Evolutionary conservation across 2,113 vertebrate species (phyloP), one percentile per base, ranked within the genome.

Genomic region (Anarhynchus alexandrinus): DNA sequence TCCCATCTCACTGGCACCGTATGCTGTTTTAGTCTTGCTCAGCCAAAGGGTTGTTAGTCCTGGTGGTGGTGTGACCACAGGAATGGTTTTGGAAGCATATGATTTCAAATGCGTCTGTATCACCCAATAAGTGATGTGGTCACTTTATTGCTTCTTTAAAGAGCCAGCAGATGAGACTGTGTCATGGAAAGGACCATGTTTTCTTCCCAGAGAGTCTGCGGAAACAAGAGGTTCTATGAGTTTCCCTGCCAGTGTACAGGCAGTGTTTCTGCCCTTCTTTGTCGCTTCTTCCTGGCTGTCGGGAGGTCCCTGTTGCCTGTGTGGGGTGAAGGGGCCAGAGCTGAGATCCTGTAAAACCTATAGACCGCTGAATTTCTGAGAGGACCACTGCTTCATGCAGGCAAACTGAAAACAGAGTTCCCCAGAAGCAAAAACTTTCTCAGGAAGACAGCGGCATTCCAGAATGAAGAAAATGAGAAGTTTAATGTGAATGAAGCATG

Each of bases 1-100:
- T 49, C 0, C 34, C 17, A 3, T 64, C 54, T 72, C 26, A 29
- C 12, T 58, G 42, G 34, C 58, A 40, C n/a, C 1, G 0, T 27
- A 3, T 73, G 34, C 71, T 69, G 25, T 64, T 64, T 62, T 47
- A 67, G 29, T 59, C 29, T 59, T 79, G 43, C 16, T 47, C 30
- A 38, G 23, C 26, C 47, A 45, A 38, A 58, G 9, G 15, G 8
- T 38, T 47, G 36, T 86, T 26, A 66, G 0, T 38, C 88, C 47
- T 71, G 51, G 11, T 86, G 22, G 26, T 47, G n/a, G 8, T 45
- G 45, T 86, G 82, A 51, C 58, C 36, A 49, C 0, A 1, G 73
- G 26, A 42, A 65, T 16, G 8, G 19, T 45, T 94, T 79, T 66
- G 42, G 81, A 85, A 85, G 45, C 22, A 7, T 32, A 14, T 70